Evolutionary conservation across 2,113 vertebrate genomes (phyloP), one percentile per base, ranked within the genome.

Genomic region (Noturus placidus): DNA sequence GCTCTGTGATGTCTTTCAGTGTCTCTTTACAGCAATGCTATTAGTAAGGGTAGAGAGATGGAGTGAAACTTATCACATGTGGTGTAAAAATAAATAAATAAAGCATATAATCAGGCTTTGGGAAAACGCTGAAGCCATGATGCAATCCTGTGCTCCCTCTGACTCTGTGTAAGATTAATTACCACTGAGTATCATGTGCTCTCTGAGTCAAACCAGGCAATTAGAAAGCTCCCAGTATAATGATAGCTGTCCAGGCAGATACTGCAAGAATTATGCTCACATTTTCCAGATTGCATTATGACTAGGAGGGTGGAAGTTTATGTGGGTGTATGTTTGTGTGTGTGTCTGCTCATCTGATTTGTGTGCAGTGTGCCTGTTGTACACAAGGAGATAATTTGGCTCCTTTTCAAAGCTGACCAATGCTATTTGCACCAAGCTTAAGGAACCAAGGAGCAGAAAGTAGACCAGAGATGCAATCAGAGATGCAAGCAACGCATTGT

Each of bases 121-220:
- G 67, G 76, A 76, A 42, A 54, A 81, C 54, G 74, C 57, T 25
- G 22, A 38, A 76, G 59, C 82, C 57, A 80, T 82, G 87, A 86
- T 89, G 56, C 78, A 83, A 90, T 89, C 56, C 63, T 84, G 69
- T 67, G 63, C 86, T 91, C 74, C 79, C 67, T 83, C 46, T 82
- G 89, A 86, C 83, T 57, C 61, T 74, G 83, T 90, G 63, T 89
- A 82, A 87, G 86, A 90, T 91, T 88, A 89, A 91, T 88, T 90
- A 89, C 86, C 63, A 82, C 61, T 46, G 42, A 85, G 70, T 76
- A 83, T 90, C 90, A 87, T 81, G 85, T 85, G 76, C 83, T 86
- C 70, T 86, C 87, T 38, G 78, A 80, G 83, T 79, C 76, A 88
- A 90, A 78, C 87, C 87, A 89, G 86, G 63, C 88, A 89, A 89